phyloP scores from a whole-genome alignment of 2,113 vertebrate species.

The Pygoscelis antarcticus region DNA sequence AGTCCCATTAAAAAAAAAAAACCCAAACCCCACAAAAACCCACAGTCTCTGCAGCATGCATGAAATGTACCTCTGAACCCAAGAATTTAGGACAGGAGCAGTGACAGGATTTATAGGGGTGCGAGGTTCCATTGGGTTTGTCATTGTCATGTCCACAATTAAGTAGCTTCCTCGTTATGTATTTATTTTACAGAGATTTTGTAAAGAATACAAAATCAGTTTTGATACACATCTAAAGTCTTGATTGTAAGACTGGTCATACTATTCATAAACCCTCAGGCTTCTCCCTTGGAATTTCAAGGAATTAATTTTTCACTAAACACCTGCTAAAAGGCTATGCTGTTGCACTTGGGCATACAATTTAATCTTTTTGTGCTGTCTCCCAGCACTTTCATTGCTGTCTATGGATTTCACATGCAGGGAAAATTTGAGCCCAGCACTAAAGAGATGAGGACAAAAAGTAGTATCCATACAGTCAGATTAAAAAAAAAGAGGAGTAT shows the following conservation, averaged over 20 bases:
- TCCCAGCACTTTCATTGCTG: constrained; percentile 69
- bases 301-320: constrained; percentile 81
- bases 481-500: neutral
- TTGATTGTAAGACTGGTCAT: constrained; percentile 75
- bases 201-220: constrained; percentile 68
- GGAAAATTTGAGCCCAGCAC: constrained; percentile 45
- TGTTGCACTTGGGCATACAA: constrained; percentile 73
- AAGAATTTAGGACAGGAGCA: neutral
- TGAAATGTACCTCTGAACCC: neutral
- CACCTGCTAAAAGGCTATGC: constrained; percentile 70
- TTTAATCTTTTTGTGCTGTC: constrained; percentile 74
- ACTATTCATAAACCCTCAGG: constrained; percentile 71
- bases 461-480: constrained; percentile 3
- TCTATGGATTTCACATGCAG: constrained; percentile 47
- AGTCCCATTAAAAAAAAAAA: neutral
- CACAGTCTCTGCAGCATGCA: neutral
- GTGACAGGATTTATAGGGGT: neutral
- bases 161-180: constrained; percentile 36
- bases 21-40: accelerated
- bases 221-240: constrained; percentile 72
- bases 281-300: constrained; percentile 75
- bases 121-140: constrained; percentile 17
- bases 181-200: constrained; percentile 69
- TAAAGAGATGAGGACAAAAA: constrained; percentile 42
- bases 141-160: constrained; percentile 5